Conservation (phyloP, 2,113 vertebrate species). For the Ochotona curzoniae region DNA sequence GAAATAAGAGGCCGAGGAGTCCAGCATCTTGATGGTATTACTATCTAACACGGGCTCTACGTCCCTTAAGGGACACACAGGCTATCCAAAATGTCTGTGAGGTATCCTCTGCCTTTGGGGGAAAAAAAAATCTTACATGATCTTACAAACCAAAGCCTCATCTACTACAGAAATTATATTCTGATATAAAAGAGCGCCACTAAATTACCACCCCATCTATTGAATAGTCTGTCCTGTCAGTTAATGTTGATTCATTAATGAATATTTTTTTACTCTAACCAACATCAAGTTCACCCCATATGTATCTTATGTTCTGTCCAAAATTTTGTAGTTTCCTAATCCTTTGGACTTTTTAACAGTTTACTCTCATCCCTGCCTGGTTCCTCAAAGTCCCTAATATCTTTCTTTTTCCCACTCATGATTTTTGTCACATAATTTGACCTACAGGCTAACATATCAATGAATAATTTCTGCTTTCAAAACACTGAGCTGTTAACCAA, state of each 20-base stretch:
- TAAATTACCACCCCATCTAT: background rate
- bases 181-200: background rate
- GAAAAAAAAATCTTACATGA: background rate
- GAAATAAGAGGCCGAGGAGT: background rate
- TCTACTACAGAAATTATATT: background rate
- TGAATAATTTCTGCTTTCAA: constrained; percentile 4
- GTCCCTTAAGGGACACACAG: background rate
- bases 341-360: background rate
- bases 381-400: background rate
- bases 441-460: background rate
- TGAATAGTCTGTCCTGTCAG: background rate
- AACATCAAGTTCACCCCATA: background rate
- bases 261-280: background rate
- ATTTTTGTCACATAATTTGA: background rate
- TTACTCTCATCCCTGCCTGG: background rate
- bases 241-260: background rate
- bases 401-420: background rate
- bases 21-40: background rate
- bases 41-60: background rate
- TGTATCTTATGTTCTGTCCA: background rate
- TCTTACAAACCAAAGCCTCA: background rate
- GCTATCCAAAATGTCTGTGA: background rate
- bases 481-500: background rate
- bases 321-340: background rate
- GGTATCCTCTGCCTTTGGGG: background rate